Base-by-base conservation (phyloP, 2,113 vertebrate species). In the Aplodontia rufa region DNA sequence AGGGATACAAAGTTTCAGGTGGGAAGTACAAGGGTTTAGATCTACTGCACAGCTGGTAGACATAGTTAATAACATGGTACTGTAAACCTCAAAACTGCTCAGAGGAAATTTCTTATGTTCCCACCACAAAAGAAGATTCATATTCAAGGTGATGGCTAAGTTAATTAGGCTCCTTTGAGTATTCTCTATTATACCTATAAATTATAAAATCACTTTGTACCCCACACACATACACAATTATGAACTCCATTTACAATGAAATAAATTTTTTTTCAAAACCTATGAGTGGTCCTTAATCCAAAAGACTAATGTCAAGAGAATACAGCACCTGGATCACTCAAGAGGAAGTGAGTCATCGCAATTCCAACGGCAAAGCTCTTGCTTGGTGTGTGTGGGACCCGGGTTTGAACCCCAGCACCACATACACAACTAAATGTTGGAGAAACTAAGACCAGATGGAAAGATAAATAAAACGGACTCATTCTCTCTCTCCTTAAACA, bases 271-370 rank as follows among this genome's bases (percentile, higher is more conserved):
- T 60, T 60, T 28, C 58, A 60, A 28, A 60, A 28, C 58, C 58
- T 60, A 26, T 26, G 58, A 60, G 49, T 55, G 60, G 42, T 80
- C 40, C 12, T 30, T 6, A 82, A 68, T 71, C 83, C 66, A n/a
- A 3, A 0, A 47, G 0, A 66, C 42, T 62, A 17, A 51, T 87
- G 45, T 45, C 62, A 42, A 26, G 32, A 69, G 1, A 45, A 0
- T 22, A 28, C 55, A 40, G 0, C 13, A 28, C 42, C 19, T 0
- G 19, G 45, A 16, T 45, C 5, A 13, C 1, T 0, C 1, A 64
- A 68, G 74, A 87, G 5, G 0, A 42, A 30, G 49, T 24, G 24
- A 66, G 69, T 58, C 37, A 64, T 11, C 24, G 42, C 49, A n/a
- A 37, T 78, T 58, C 72, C 62, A 37, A 91, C 14, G 28, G 49